Percentiles rank a stretch among this genome's conserved stretches.
Conservation (phyloP, 2,113 vertebrate species). For the cattle (Bos taurus) region DNA sequence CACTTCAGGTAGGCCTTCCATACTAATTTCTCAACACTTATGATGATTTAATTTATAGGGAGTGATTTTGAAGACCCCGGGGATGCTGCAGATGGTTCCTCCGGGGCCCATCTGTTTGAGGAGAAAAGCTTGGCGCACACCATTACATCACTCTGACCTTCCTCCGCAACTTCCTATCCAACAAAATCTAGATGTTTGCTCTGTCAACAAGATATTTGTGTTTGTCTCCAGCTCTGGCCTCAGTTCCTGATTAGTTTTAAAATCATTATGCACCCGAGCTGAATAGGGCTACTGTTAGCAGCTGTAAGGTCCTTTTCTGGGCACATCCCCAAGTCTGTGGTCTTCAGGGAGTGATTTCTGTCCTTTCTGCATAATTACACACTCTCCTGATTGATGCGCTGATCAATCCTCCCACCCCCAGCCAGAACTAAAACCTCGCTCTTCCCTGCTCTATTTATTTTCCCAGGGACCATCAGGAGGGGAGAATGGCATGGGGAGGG, state of each 20-base stretch:
- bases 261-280: constrained; percentile 64
- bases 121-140: constrained; percentile 38
- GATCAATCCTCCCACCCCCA: background rate
- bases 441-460: constrained; percentile 13
- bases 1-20: constrained; percentile 17
- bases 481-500: background rate
- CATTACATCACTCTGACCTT: constrained; percentile 68
- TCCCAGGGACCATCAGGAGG: background rate
- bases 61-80: constrained; percentile 32
- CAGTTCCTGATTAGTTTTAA: constrained; percentile 62
- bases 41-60: constrained; percentile 48
- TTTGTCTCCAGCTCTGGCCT: constrained; percentile 54
- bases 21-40: constrained; percentile 2
- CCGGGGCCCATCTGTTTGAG: constrained; percentile 45
- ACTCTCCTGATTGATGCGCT: constrained; percentile 49
- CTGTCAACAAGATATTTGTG: constrained; percentile 70
- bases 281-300: constrained; percentile 71
- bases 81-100: constrained; percentile 49
- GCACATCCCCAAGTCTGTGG: constrained; percentile 62
- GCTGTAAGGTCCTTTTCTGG: constrained; percentile 66
- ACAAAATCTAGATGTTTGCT: constrained; percentile 63
- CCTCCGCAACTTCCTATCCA: constrained; percentile 54
- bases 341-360: constrained; percentile 51
- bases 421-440: background rate
- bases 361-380: constrained; percentile 56